These are phyloP conservation scores for Podarcis lilfordi DNA, from an alignment of 2,797 vertebrate species.

Conservation along the genomic window DNA sequence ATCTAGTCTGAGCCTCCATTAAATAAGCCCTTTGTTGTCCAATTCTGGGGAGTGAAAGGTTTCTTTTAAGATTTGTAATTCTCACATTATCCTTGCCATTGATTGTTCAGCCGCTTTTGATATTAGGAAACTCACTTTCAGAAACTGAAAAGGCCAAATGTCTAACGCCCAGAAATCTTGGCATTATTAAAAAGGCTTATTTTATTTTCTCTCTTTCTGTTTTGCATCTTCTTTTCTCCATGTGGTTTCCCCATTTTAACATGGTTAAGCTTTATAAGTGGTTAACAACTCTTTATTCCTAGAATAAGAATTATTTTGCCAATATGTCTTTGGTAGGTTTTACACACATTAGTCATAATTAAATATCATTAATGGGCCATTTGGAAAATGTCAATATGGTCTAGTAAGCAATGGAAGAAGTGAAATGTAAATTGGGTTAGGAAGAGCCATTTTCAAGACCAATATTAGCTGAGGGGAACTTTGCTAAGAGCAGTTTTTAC, in stretches of 20 bases:
- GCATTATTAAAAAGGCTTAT: conserved; percentile 24
- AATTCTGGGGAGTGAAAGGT: conserved; percentile 1
- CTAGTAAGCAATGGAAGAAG: not conserved
- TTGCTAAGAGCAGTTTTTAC: not conserved
- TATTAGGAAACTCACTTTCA: conserved; percentile 42
- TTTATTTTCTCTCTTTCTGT: conserved; percentile 35
- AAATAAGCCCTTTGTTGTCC: not conserved
- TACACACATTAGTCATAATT: conserved; percentile 30
- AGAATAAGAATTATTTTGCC: not conserved
- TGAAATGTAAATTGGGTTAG: conserved; percentile 7
- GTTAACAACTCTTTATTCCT: not conserved
- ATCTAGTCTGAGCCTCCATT: not conserved
- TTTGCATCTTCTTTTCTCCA: conserved; percentile 20
- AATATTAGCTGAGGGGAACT: rapidly evolving
- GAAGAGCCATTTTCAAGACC: not conserved
- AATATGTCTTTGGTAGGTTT: conserved; percentile 20
- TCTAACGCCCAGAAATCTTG: conserved; percentile 36
- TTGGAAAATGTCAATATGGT: conserved; percentile 35
- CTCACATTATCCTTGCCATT: conserved; percentile 8
- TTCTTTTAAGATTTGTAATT: conserved; percentile 29
- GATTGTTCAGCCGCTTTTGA: conserved; percentile 55
- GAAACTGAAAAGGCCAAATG: conserved; percentile 31
- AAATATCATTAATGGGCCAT: conserved; percentile 26
- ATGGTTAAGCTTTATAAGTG: not conserved
- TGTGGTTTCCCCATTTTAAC: conserved; percentile 24